Evolutionary conservation across 2,113 vertebrate genomes (phyloP).

Genomic region (Coryphaenoides rupestris): DNA sequence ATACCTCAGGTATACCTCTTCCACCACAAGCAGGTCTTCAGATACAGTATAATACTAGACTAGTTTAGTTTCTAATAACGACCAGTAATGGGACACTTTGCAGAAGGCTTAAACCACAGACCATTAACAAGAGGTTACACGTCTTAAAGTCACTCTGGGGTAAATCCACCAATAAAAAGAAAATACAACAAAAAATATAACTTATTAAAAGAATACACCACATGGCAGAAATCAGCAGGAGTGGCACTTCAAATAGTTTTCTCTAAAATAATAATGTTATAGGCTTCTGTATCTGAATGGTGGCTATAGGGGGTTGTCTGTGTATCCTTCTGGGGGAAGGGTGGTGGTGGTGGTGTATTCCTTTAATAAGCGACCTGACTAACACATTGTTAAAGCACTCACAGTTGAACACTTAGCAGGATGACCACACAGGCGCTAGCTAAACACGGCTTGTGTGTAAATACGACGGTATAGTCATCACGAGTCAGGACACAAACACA

Average conservation of each 20-base stretch:
- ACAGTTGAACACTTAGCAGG: conserved; percentile 23
- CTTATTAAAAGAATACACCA: not conserved
- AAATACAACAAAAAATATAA: conserved; percentile 13
- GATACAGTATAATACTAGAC: not conserved
- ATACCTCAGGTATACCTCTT: conserved; percentile 29
- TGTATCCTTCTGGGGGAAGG: no score
- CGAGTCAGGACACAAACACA: conserved; percentile 6
- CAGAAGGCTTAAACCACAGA: conserved; percentile 29
- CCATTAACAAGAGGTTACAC: conserved; percentile 25
- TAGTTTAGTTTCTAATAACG: not conserved
- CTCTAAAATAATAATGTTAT: conserved; percentile 1
- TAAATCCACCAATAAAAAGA: conserved; percentile 41
- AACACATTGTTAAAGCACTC: conserved; percentile 31
- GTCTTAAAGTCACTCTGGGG: conserved; percentile 38
- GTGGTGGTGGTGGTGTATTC: no score
- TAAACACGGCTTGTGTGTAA: conserved; percentile 6
- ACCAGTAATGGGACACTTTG: not conserved
- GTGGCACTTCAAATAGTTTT: no score
- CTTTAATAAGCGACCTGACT: no score
- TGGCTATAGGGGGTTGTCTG: no score
- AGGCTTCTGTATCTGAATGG: no score
- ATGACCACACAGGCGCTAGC: conserved; percentile 8
- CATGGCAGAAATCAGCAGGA: not conserved
- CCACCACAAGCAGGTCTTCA: conserved; percentile 1
- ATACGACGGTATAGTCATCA: not conserved